Percentiles rank a stretch among this genome's conserved stretches.
phyloP scores from a whole-genome alignment of 2,888 invertebrate genomes.

The Agrotis clavis region DNA sequence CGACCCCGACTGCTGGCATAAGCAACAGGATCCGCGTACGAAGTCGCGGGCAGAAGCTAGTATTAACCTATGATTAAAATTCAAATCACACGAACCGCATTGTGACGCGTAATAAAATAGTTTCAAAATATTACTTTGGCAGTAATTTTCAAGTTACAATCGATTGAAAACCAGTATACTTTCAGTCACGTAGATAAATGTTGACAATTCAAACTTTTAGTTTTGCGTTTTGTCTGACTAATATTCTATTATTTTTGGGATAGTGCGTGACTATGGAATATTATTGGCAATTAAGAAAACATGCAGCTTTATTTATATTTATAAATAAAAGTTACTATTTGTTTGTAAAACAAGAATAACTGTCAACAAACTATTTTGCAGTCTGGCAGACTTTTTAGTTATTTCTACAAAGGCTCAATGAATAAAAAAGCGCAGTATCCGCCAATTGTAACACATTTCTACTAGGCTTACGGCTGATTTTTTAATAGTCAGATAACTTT shows the following conservation, averaged over 20 bases:
- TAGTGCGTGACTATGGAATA: constrained; percentile 27
- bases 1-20: no score
- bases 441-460: neutral
- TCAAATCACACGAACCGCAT: constrained; percentile 9
- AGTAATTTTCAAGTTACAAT: constrained; percentile 69
- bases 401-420: no score
- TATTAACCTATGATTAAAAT: neutral
- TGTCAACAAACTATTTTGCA: no score
- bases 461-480: neutral
- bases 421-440: no score
- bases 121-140: constrained; percentile 58
- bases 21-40: no score
- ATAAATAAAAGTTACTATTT: no score
- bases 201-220: constrained; percentile 58
- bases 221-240: constrained; percentile 53
- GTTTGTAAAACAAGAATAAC: no score
- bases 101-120: constrained; percentile 14
- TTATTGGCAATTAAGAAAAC: neutral
- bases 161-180: constrained; percentile 68
- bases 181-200: constrained; percentile 72
- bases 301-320: neutral
- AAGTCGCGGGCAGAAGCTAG: no score
- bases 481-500: no score
- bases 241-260: constrained; percentile 49
- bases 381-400: no score